Evolutionary conservation across 2,113 vertebrate genomes (phyloP).

Genomic region (Misgurnus mizolepis): DNA sequence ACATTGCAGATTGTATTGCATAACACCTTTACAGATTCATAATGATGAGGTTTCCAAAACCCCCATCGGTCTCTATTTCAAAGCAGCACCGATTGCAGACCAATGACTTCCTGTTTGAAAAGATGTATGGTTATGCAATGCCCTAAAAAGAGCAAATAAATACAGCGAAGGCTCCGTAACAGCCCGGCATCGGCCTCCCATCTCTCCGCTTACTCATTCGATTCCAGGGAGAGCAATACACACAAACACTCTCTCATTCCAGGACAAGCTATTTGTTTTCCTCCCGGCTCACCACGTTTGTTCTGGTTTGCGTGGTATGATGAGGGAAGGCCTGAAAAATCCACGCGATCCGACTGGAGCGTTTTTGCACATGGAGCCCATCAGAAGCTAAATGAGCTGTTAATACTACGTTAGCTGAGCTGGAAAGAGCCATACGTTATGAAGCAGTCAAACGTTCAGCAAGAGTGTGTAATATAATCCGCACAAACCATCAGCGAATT

Average conservation of each 20-base stretch:
- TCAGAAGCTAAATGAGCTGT: constrained; percentile 71
- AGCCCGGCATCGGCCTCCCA: constrained; percentile 16
- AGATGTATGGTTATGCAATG: constrained; percentile 38
- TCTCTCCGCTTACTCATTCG: constrained; percentile 51
- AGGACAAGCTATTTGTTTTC: constrained; percentile 75
- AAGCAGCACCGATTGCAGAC: constrained; percentile 27
- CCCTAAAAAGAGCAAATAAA: constrained; percentile 42
- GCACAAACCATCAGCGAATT: constrained; percentile 46
- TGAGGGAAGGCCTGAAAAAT: constrained; percentile 68
- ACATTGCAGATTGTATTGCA: background rate
- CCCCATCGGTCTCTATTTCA: background rate
- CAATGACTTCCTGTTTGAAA: constrained; percentile 24
- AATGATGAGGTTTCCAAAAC: background rate
- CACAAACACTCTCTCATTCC: constrained; percentile 67
- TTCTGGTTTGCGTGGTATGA: constrained; percentile 56
- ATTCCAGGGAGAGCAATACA: constrained; percentile 66
- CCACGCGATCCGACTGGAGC: constrained; percentile 57
- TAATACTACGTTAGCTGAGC: constrained; percentile 73
- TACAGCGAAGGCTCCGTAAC: constrained; percentile 4
- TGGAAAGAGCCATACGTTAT: constrained; percentile 63
- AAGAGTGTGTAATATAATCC: constrained; percentile 66
- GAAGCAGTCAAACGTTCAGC: background rate
- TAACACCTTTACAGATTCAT: background rate
- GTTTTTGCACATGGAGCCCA: constrained; percentile 74
- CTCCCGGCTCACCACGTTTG: constrained; percentile 64